These are phyloP conservation scores for Pogonognathellus flavescens DNA, from an alignment of 1,140 invertebrate species.

Conservation along the genomic window DNA sequence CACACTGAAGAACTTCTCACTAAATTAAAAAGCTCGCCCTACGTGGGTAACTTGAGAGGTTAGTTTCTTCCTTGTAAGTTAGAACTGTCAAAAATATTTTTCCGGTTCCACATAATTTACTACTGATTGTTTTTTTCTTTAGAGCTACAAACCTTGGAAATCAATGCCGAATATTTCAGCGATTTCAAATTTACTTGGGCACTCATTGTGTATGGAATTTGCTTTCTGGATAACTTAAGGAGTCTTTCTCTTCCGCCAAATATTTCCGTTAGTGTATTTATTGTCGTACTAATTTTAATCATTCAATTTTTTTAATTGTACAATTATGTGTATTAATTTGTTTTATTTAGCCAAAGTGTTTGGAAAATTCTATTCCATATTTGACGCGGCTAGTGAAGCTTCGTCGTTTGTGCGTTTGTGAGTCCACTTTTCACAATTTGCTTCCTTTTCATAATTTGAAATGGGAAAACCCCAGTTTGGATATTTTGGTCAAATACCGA, in stretches of 20 bases:
- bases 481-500: constrained; percentile 55
- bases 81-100: background rate
- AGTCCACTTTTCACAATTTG: constrained; percentile 55
- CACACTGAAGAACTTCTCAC: constrained; percentile 4
- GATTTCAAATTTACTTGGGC: constrained; percentile 56
- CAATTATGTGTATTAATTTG: background rate
- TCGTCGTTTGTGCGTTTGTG: constrained; percentile 43
- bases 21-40: constrained; percentile 26
- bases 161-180: constrained; percentile 39
- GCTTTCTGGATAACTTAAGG: constrained; percentile 34
- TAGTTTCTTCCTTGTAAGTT: background rate
- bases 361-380: constrained; percentile 55
- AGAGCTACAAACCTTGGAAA: constrained; percentile 51
- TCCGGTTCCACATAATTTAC: background rate
- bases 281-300: background rate
- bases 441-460: constrained; percentile 57
- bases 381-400: constrained; percentile 38
- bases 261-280: constrained; percentile 46
- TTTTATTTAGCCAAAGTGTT: constrained; percentile 53
- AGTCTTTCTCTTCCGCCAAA: constrained; percentile 53
- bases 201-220: constrained; percentile 52
- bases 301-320: background rate
- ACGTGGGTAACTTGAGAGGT: constrained; percentile 16
- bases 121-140: background rate
- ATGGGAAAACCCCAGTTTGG: constrained; percentile 45